Percentiles rank a stretch among this genome's conserved stretches.
phyloP scores from a whole-genome alignment of 2,797 vertebrate genomes.

The Pipistrellus pygmaeus region DNA sequence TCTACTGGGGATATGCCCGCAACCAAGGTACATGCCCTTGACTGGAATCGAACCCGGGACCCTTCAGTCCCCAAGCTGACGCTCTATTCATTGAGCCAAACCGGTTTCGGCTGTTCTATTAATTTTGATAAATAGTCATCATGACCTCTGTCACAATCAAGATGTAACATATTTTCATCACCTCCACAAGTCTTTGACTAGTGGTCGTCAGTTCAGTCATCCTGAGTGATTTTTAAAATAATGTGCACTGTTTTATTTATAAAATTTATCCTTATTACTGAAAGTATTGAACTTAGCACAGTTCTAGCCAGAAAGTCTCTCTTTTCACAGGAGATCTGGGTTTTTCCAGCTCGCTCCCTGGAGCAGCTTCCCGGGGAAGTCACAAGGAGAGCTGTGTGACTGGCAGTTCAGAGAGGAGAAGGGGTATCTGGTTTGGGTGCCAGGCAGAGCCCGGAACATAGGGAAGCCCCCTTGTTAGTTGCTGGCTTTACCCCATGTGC shows the following conservation, averaged over 20 bases:
- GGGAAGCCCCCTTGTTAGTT: not conserved
- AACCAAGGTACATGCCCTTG: too few species aligned
- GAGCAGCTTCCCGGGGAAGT: not conserved
- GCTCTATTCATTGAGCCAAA: too few species aligned
- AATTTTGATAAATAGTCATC: constrained; percentile 41
- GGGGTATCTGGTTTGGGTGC: not conserved
- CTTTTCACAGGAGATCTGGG: not conserved
- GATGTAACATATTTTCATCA: not conserved
- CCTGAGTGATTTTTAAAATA: constrained; percentile 1
- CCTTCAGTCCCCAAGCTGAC: too few species aligned
- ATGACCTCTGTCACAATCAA: not conserved
- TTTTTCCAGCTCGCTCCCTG: constrained; percentile 40
- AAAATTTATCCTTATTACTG: too few species aligned
- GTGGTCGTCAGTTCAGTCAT: not conserved
- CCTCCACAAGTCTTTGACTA: not conserved
- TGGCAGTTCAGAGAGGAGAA: not conserved
- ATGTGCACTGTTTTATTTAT: too few species aligned
- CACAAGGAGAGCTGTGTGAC: not conserved
- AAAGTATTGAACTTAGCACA: not conserved
- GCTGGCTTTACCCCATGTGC: not conserved
- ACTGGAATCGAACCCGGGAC: too few species aligned
- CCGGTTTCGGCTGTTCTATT: not conserved
- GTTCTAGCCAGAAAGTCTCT: constrained; percentile 22
- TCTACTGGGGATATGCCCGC: too few species aligned
- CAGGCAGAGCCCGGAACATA: not conserved